A percentile compares a stretch with the other conserved stretches of the same genome.
Conservation (phyloP, 2,113 vertebrate genomes). For the Oryzias celebensis region DNA sequence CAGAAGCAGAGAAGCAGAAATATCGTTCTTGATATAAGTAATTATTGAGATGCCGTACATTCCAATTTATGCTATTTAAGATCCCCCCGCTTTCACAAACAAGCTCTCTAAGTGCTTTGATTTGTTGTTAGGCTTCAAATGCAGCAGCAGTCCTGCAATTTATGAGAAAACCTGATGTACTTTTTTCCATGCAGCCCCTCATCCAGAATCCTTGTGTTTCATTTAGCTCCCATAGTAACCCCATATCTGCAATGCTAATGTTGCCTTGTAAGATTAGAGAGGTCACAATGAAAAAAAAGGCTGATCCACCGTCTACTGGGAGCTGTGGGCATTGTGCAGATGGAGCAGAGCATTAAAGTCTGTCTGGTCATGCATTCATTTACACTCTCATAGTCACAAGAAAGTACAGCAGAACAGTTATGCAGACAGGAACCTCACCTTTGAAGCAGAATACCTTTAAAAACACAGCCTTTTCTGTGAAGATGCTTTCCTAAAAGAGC, state of each 20-base stretch:
- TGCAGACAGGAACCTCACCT: background rate
- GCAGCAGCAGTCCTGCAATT: background rate
- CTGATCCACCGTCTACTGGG: slow-evolving; percentile 53
- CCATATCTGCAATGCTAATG: slow-evolving; percentile 44
- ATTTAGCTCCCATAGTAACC: slow-evolving; percentile 59
- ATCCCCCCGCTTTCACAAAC: slow-evolving; percentile 31
- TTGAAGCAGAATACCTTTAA: background rate
- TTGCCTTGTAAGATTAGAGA: slow-evolving; percentile 32
- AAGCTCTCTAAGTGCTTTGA: slow-evolving; percentile 24
- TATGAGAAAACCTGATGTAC: slow-evolving; percentile 1
- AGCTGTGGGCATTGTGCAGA: slow-evolving; percentile 2
- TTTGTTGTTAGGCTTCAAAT: slow-evolving; percentile 37
- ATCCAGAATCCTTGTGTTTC: slow-evolving; percentile 27
- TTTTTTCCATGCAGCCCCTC: background rate
- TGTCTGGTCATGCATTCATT: background rate
- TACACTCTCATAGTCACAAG: background rate
- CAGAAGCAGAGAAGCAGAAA: slow-evolving; percentile 16
- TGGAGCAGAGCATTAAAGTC: background rate
- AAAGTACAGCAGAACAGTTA: background rate
- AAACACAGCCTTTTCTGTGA: too few species aligned
- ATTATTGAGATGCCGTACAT: slow-evolving; percentile 44
- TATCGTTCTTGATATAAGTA: slow-evolving; percentile 38
- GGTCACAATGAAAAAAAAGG: slow-evolving; percentile 41
- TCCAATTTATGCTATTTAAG: slow-evolving; percentile 51
- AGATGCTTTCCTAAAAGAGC: too few species aligned